Base-by-base conservation (phyloP, 2,797 vertebrate species). In the Setipinna tenuifilis region DNA sequence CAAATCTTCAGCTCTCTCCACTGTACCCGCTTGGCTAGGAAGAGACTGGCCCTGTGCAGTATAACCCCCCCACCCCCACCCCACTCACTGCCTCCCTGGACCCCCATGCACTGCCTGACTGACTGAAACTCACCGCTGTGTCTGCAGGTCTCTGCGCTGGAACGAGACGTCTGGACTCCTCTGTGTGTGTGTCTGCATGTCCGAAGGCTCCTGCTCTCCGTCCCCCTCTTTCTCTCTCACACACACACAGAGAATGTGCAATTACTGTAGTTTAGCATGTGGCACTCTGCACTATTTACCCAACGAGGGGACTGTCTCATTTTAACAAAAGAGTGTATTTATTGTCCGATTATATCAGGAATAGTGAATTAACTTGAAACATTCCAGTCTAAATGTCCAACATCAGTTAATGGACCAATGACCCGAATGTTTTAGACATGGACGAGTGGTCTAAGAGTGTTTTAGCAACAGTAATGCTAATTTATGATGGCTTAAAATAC, bases 221-320 rank as follows among this genome's bases (percentile, higher is more conserved):
- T 44, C 86, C 82, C 57, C 84, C 31, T 84, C 87, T 83, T 83
- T 54, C 86, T 89, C 92, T 82, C 75, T 90, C 82, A 88, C 59
- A 92, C 93, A 93, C 92, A 93, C 93, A 93, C 94, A 92, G 92
- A 94, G 89, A 92, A 92, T 94, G 95, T 96, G 95, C 95, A 96
- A 95, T 96, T 95, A 95, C 94, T 95, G 94, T 96, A 95, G 93
- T 93, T 94, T 95, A 94, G 94, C 94, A 92, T 92, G 90, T 94
- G 93, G 95, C 93, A 93, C 92, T 91, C 93, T 93, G 94, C 94
- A 94, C 94, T 93, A 35, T 85, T 86, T 78, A 84, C 84, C 31
- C 35, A 44, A 31, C 7, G 17, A 78, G 35, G 35, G 71, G 71
- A 78, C 71, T 44, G 35, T 78, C 71, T 78, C 71, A 21, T 78